Conservation (phyloP, 2,113 vertebrate species). For the Sinocyclocheilus maitianheensis region DNA sequence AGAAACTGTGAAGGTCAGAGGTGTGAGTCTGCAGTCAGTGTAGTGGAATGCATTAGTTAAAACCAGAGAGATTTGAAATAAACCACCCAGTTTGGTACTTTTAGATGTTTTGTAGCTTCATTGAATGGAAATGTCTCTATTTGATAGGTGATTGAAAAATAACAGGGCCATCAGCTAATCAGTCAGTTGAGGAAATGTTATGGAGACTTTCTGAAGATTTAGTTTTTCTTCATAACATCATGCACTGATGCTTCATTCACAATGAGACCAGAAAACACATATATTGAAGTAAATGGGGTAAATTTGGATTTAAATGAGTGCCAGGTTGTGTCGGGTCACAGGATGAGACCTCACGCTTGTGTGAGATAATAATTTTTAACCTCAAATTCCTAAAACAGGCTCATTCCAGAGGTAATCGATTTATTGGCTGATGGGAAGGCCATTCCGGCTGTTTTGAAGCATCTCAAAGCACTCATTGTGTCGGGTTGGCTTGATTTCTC, state of each 20-base stretch:
- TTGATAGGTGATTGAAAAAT: background rate
- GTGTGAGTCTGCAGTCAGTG: background rate
- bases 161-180: background rate
- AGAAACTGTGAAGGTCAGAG: background rate
- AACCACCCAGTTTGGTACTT: background rate
- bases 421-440: slow-evolving; percentile 20
- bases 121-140: no score
- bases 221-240: no score
- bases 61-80: background rate
- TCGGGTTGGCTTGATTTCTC: background rate
- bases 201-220: background rate
- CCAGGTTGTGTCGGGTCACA: slow-evolving; percentile 18
- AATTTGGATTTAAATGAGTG: background rate
- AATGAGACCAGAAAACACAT: background rate
- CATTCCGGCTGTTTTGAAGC: slow-evolving; percentile 21
- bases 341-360: background rate
- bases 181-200: background rate
- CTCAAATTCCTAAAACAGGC: slow-evolving; percentile 4
- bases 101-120: background rate
- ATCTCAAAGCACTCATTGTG: slow-evolving; percentile 27
- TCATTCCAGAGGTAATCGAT: slow-evolving; percentile 41
- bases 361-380: slow-evolving; percentile 24
- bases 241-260: no score
- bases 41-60: background rate
- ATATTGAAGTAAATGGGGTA: background rate